These are phyloP conservation scores for Drosophila neotestacea DNA, from an alignment of 2,888 invertebrate genomes.

Conservation along the genomic window DNA sequence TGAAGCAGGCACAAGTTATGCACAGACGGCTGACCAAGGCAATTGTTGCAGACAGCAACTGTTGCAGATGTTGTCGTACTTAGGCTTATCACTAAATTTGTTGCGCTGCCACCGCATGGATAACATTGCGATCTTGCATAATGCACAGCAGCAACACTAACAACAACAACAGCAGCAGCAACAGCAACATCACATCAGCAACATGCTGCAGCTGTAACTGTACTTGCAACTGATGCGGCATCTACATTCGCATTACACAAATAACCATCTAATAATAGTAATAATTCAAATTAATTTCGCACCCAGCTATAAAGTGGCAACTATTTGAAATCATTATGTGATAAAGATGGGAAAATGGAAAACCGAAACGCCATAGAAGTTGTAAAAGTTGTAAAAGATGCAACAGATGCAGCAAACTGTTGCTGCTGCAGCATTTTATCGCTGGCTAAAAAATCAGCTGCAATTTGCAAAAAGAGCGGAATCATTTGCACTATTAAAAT, in stretches of 20 bases:
- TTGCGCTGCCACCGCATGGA: slow-evolving; percentile 37
- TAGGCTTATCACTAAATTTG: slow-evolving; percentile 53
- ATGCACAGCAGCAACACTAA: slow-evolving; percentile 53
- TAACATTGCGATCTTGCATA: slow-evolving; percentile 56
- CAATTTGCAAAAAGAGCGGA: slow-evolving; percentile 66
- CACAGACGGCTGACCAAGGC: slow-evolving; percentile 6
- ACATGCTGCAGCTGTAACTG: slow-evolving; percentile 39
- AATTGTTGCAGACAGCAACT: slow-evolving; percentile 29
- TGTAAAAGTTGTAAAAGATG: slow-evolving; percentile 8
- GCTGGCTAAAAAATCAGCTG: slow-evolving; percentile 56
- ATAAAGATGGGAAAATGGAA: slow-evolving; percentile 52
- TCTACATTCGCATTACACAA: slow-evolving; percentile 68
- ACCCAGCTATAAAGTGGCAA: slow-evolving; percentile 59
- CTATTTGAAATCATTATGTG: slow-evolving; percentile 78
- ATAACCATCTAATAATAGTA: slow-evolving; percentile 78
- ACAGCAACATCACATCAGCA: not conserved
- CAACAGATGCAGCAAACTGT: slow-evolving; percentile 1
- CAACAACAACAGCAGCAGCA: slow-evolving; percentile 24
- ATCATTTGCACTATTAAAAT: slow-evolving; percentile 80
- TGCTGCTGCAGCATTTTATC: slow-evolving; percentile 48
- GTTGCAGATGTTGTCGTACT: slow-evolving; percentile 39
- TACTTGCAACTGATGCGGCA: slow-evolving; percentile 29
- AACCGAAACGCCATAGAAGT: slow-evolving; percentile 10
- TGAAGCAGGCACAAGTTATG: slow-evolving; percentile 66
- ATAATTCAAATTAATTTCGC: slow-evolving; percentile 79